Conservation (phyloP, 2,113 vertebrate species). For the Heteronetta atricapilla region DNA sequence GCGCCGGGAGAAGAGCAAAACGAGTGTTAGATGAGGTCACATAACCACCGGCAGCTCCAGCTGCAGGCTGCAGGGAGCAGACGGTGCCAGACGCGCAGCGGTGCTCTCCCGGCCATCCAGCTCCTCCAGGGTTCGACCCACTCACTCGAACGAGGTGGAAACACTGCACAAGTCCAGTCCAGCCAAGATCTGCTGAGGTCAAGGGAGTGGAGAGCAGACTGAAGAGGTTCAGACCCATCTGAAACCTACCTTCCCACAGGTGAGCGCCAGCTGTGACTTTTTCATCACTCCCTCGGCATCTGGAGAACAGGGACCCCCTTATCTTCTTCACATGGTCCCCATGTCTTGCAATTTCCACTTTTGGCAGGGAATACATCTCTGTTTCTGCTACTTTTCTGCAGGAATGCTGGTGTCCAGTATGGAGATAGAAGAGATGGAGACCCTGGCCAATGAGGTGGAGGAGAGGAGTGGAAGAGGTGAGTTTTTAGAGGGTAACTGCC, state of each 20-base stretch:
- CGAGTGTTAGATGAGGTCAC: not conserved
- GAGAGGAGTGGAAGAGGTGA: slow-evolving; percentile 1
- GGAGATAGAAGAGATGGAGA: not conserved
- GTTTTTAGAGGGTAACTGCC: not conserved
- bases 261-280: not conserved
- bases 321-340: not conserved
- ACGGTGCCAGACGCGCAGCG: not conserved
- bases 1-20: not conserved
- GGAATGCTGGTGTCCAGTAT: not conserved
- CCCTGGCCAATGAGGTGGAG: not conserved
- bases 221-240: not conserved
- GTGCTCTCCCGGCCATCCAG: not conserved
- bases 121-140: not conserved
- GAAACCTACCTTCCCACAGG: not conserved
- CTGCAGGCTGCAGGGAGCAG: too few relatives aligned
- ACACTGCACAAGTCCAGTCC: not conserved
- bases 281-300: not conserved
- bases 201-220: not conserved
- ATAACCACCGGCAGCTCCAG: rapidly evolving
- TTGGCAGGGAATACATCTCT: not conserved
- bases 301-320: not conserved
- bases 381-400: not conserved
- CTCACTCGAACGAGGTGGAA: not conserved
- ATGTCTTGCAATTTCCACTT: not conserved
- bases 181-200: not conserved